Evolutionary conservation across 2,888 invertebrate genomes (phyloP).

Genomic region (Watsonalla binaria): DNA sequence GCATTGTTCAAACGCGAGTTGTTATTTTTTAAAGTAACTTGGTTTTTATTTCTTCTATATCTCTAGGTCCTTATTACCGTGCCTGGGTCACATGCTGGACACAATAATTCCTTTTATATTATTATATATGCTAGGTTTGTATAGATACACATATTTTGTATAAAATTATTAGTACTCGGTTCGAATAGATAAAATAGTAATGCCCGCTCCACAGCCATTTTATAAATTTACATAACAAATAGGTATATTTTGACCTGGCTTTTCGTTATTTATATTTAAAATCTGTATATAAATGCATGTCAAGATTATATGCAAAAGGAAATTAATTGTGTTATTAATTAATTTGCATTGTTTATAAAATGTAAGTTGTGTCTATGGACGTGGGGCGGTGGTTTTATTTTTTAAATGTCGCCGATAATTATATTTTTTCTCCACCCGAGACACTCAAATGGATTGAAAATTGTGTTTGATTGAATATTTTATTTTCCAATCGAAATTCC

Average conservation of each 20-base stretch:
- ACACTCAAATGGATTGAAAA: constrained; percentile 14
- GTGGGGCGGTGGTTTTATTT: neutral
- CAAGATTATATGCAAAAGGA: neutral
- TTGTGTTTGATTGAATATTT: neutral
- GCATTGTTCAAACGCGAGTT: too few relatives aligned
- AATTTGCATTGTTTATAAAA: neutral
- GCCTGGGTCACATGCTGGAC: constrained; percentile 14
- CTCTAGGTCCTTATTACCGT: constrained; percentile 6
- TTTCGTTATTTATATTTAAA: too few relatives aligned
- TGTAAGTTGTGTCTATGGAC: neutral
- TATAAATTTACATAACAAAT: neutral
- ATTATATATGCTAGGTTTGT: constrained; percentile 42
- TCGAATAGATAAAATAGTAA: constrained; percentile 9
- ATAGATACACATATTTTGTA: constrained; percentile 58
- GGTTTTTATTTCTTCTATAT: neutral
- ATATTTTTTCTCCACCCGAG: neutral
- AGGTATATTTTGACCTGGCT: neutral
- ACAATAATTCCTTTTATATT: constrained; percentile 19
- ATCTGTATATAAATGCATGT: too few relatives aligned
- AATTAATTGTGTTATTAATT: too few relatives aligned
- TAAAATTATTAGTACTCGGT: constrained; percentile 35
- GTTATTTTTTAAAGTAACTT: too few relatives aligned
- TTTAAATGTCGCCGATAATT: neutral
- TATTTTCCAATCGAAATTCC: constrained; percentile 50
- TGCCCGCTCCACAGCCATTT: constrained; percentile 29